Evolutionary conservation across 2,797 vertebrate species (phyloP), one percentile per base, ranked within the genome.

Genomic region (Helarctos malayanus): DNA sequence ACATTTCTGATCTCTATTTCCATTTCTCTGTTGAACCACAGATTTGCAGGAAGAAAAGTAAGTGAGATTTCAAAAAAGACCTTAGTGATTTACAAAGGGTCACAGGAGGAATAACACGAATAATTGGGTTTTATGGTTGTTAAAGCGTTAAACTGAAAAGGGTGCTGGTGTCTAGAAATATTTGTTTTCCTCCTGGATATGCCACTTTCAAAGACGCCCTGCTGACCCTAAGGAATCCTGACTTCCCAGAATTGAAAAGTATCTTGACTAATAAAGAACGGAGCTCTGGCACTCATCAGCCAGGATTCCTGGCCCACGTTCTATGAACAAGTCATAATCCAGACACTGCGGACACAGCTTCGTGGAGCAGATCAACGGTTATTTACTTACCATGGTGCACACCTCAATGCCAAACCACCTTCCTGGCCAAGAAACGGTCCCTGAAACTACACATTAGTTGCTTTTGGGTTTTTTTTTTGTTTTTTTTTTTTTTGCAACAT

Each of bases 1-100:
- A 95, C 16, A 27, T 68, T 23, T 91, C 87, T 84, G 49, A 57
- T n/a, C 32, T 73, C 41, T 73, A 27, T n/a, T 69, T 83, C 21
- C n/a, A 69, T 45, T 89, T 90, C 68, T 56, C 21, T 52, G 12
- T 27, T 86, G n/a, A 63, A 15, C 41, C 86, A 76, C 10, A 75
- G 45, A 83, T 89, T 86, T 63, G 1, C 14, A 54, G 23, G 25
- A 45, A 69, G 61, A 93, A 81, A 93, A 83, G 92, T 93, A 93
- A 83, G 92, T 93, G 73, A 91, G 16, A 81, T 82, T 59, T 86
- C 69, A 56, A 23, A 19, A 86, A 75, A 83, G 57, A 47, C 3
- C 29, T 52, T 21, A 45, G 1, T 13, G n/a, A 13, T 56, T 83
- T 63, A 71, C 59, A 65, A 32, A 89, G 2, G 1, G 11, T 5